Evolutionary conservation across 1,140 invertebrate species (phyloP), one percentile per base, ranked within the genome.

Genomic region (Habropoda laboriosa): DNA sequence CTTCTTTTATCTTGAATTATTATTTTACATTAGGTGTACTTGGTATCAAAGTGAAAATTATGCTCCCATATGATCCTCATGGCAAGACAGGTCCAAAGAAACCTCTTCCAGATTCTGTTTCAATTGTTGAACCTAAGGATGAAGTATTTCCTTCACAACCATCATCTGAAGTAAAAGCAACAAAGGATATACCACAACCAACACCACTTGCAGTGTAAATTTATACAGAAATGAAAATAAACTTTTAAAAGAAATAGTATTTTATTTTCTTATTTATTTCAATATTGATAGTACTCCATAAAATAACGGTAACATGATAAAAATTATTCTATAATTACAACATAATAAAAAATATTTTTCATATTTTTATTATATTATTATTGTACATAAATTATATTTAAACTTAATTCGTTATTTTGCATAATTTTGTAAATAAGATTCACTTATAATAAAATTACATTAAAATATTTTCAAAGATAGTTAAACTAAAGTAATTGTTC

Each of bases 1-100:
- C 18, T 42, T 27, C 45, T 72, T 66, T 35, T 72, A 32, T 64
- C 6, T 47, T 35, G 35, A 58, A 71, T 60, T 70, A 49, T 70
- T 79, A 10, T 83, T 87, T 78, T 67, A 8, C 89, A 86, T 70
- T 55, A 93, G 93, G 92, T 91, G 95, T 97, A 71, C 93, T 96
- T 85, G 95, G 96, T 86, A 96, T 99, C 90, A 99, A 99, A 94
- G 99, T 99, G 0, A 99, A 99, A 94, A 99, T 99, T 92, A 99
- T 99, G 99, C 96, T 99, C 92, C 98, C 98, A 45, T 98, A 97
- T 95, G 99, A 99, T 94, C 96, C 98, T 63, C 97, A 96, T 92
- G 99, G 99, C 91, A 99, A 99, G 94, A 98, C 96, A 88, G 99
- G 99, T 80, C 99, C 99, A 42, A 99, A 99, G 94, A 97, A 96